phyloP scores from a whole-genome alignment of 1,140 invertebrate genomes.

The Zaprionus nigranus region DNA sequence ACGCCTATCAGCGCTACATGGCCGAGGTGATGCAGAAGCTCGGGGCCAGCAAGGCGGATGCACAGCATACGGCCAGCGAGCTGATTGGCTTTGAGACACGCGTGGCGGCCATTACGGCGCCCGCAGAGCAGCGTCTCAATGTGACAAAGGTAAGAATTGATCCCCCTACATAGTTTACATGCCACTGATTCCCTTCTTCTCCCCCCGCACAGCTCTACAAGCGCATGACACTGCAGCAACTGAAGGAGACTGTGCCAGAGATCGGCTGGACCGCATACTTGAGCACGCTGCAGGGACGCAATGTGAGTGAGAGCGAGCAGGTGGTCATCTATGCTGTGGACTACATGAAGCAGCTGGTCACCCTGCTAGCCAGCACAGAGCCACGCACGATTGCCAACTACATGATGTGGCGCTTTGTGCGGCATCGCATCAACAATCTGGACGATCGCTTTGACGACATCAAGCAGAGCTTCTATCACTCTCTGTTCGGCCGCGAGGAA shows the following conservation, averaged over 20 bases:
- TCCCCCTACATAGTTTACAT: too few relatives aligned
- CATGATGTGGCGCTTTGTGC: conserved; percentile 93
- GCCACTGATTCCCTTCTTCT: too few relatives aligned
- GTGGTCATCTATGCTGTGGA: conserved; percentile 85
- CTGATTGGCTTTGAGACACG: conserved; percentile 93
- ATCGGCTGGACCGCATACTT: conserved; percentile 92
- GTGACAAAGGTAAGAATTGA: conserved; percentile 84
- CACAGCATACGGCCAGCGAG: conserved; percentile 88
- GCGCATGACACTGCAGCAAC: conserved; percentile 89
- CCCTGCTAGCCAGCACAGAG: conserved; percentile 83
- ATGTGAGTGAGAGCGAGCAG: conserved; percentile 85
- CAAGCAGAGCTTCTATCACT: conserved; percentile 90
- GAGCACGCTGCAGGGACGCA: conserved; percentile 90
- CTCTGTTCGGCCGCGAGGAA: conserved; percentile 89
- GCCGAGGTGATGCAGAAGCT: conserved; percentile 89
- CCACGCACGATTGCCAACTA: conserved; percentile 88
- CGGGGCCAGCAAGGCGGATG: conserved; percentile 87
- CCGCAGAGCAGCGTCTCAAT: conserved; percentile 92
- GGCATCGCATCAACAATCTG: conserved; percentile 93
- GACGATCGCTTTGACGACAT: conserved; percentile 91
- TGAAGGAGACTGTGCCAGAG: conserved; percentile 89
- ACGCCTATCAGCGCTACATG: conserved; percentile 92
- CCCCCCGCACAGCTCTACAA: conserved; percentile 87
- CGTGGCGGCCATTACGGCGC: conserved; percentile 86
- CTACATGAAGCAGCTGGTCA: conserved; percentile 85